These are phyloP conservation scores for Xylota sylvarum DNA, from an alignment of 2,888 invertebrate genomes.

Conservation along the genomic window DNA sequence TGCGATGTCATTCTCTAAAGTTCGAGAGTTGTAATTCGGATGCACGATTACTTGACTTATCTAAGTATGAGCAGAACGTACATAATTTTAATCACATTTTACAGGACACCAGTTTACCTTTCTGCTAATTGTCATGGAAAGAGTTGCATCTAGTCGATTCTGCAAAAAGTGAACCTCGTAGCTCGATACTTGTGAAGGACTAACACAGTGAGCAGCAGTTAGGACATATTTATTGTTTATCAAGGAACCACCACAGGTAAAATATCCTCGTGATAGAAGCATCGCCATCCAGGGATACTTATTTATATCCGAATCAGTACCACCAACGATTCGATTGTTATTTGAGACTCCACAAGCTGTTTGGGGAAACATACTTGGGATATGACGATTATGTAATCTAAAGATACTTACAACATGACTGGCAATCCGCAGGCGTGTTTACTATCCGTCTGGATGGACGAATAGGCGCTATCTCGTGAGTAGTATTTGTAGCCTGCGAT, in stretches of 20 bases:
- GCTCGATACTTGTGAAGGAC: slow-evolving; percentile 23
- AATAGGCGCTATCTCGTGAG: background rate
- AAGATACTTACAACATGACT: slow-evolving; percentile 45
- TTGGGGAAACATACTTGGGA: background rate
- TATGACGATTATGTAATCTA: background rate
- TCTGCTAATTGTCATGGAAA: slow-evolving; percentile 12
- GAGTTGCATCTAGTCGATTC: slow-evolving; percentile 41
- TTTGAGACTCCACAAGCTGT: slow-evolving; percentile 88
- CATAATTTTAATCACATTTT: background rate
- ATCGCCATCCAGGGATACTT: slow-evolving; percentile 87
- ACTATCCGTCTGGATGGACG: slow-evolving; percentile 38
- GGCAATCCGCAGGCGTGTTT: slow-evolving; percentile 37
- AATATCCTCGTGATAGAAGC: slow-evolving; percentile 85
- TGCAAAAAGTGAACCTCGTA: slow-evolving; percentile 65
- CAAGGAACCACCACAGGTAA: slow-evolving; percentile 90
- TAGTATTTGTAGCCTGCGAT: slow-evolving; percentile 30
- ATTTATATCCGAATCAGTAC: slow-evolving; percentile 88
- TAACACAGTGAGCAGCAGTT: slow-evolving; percentile 64
- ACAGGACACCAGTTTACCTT: slow-evolving; percentile 14
- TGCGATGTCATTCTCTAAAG: slow-evolving; percentile 74
- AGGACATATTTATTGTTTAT: slow-evolving; percentile 85
- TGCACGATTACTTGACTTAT: slow-evolving; percentile 41
- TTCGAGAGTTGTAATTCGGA: slow-evolving; percentile 41
- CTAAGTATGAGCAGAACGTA: background rate
- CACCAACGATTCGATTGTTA: slow-evolving; percentile 88